These are phyloP conservation scores for Cossypha dichroa DNA, from an alignment of 2,797 vertebrate species.

Conservation along the genomic window DNA sequence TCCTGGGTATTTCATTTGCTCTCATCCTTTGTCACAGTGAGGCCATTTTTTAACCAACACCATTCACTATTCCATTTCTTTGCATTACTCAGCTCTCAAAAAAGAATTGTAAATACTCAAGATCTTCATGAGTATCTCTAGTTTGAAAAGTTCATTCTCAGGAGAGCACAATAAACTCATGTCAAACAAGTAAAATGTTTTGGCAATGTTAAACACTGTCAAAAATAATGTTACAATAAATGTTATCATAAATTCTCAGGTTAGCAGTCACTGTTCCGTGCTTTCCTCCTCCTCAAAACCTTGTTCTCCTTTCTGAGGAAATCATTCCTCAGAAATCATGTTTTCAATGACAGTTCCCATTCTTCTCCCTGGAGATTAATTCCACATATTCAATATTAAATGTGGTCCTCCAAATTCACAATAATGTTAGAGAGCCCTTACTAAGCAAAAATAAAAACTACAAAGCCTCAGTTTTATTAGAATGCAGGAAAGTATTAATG, in stretches of 20 bases:
- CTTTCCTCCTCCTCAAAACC: not conserved
- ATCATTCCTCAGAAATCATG: not conserved
- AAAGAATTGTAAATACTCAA: not conserved
- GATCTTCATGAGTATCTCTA: not conserved
- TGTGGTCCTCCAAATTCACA: not conserved
- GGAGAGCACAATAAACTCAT: fast-evolving
- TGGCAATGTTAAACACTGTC: not conserved
- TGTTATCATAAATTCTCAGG: not conserved
- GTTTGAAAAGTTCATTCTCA: not conserved
- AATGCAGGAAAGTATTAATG: not conserved
- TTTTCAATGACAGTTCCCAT: not conserved
- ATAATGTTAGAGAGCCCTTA: not conserved
- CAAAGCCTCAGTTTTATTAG: not conserved
- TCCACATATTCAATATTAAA: not conserved
- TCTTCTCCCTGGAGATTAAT: not conserved
- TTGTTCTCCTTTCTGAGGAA: not conserved
- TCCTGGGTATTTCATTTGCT: not conserved
- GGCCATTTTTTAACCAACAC: not conserved
- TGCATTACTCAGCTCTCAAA: not conserved
- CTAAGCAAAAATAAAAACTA: not conserved
- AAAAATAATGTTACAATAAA: not conserved
- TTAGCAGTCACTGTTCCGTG: not conserved
- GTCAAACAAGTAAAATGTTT: not conserved
- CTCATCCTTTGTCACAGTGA: not conserved
- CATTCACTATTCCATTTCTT: not conserved